Evolutionary conservation across 2,113 vertebrate genomes (phyloP).

Genomic region (Merops nubicus): DNA sequence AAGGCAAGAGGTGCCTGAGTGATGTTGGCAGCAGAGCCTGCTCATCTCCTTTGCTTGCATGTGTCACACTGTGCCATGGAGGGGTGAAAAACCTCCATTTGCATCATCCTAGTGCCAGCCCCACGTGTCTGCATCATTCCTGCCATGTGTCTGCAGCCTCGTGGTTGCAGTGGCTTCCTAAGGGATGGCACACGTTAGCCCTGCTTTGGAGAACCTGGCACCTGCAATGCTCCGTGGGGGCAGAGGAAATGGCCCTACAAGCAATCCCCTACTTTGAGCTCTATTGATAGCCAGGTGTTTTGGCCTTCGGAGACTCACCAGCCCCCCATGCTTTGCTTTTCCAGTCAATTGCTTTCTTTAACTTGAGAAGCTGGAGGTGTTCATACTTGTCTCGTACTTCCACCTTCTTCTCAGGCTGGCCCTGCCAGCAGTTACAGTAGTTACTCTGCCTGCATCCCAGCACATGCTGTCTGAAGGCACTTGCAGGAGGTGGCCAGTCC

Average conservation of each 20-base stretch:
- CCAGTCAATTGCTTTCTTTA: not conserved
- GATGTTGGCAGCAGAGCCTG: not conserved
- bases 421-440: not conserved
- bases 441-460: not conserved
- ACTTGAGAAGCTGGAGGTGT: not conserved
- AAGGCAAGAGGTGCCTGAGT: not conserved
- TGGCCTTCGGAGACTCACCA: not conserved
- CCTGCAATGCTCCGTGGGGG: not conserved
- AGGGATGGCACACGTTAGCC: not conserved
- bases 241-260: not conserved
- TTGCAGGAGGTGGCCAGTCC: not conserved
- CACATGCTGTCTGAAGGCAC: not conserved
- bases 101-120: not conserved
- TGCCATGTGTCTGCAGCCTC: not conserved
- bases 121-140: fast-evolving
- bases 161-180: not conserved
- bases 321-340: not conserved
- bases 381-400: too few species aligned
- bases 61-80: not conserved
- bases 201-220: not conserved
- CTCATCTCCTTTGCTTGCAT: not conserved
- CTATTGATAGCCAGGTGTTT: not conserved
- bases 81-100: not conserved
- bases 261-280: not conserved
- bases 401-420: not conserved